Percentiles rank a stretch among this genome's conserved stretches.
These are phyloP conservation scores for Hylaea fasciaria DNA, from an alignment of 2,888 invertebrate species.

Conservation along the genomic window DNA sequence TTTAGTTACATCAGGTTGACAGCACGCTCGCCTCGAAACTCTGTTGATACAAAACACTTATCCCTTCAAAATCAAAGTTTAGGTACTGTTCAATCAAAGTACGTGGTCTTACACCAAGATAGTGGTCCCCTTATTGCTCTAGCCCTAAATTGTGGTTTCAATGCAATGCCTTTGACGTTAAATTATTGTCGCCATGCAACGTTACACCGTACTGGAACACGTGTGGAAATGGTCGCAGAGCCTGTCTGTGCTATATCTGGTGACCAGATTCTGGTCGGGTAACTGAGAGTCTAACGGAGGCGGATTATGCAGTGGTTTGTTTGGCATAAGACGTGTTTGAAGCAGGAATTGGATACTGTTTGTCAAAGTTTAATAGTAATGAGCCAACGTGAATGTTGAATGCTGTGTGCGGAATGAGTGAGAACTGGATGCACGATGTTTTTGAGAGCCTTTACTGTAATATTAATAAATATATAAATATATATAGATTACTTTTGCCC, in stretches of 20 bases:
- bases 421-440: too few relatives aligned
- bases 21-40: too few relatives aligned
- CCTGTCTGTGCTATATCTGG: slow-evolving; percentile 54
- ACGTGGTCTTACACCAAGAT: slow-evolving; percentile 43
- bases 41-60: background rate
- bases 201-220: slow-evolving; percentile 74
- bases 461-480: too few relatives aligned
- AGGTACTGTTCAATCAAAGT: background rate
- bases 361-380: too few relatives aligned
- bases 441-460: too few relatives aligned
- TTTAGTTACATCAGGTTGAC: too few relatives aligned
- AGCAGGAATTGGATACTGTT: background rate
- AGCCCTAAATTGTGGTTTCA: slow-evolving; percentile 84
- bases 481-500: too few relatives aligned
- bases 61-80: background rate
- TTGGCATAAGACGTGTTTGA: background rate
- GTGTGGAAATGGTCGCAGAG: slow-evolving; percentile 72
- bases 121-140: slow-evolving; percentile 80
- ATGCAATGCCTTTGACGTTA: slow-evolving; percentile 82
- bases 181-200: slow-evolving; percentile 81
- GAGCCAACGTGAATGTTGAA: too few relatives aligned
- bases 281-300: slow-evolving; percentile 15
- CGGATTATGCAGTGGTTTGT: slow-evolving; percentile 10
- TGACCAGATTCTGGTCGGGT: too few relatives aligned
- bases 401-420: too few relatives aligned